Base-by-base conservation (phyloP, 2,888 invertebrate species). In the Cephalotes varians region DNA sequence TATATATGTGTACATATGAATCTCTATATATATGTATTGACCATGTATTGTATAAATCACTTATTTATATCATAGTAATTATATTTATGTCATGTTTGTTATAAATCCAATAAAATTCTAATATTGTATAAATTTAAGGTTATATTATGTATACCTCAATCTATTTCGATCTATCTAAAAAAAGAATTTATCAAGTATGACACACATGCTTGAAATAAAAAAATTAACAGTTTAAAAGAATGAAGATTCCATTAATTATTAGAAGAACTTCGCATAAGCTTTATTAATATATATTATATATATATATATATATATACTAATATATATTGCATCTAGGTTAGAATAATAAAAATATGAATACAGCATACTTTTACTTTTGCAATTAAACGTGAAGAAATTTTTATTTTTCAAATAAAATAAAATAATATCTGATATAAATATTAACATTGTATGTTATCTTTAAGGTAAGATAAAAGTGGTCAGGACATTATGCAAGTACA, bases 391-490 rank as follows among this genome's bases (percentile, higher is more conserved):
- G 0, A 49, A 28, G 12, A 58, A 7, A 21, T 47, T 47, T 44
- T 31, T 4, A 34, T 34, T 49, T 62, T 47, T 49, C n/a, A n/a
- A n/a, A n/a, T 64, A 0, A 15, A 28, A 10, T 18, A 28, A 54
- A n/a, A n/a, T 28, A 44, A n/a, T n/a, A n/a, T 47, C 15, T 12
- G 5, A 28, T n/a, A 40, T 54, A 28, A 76, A 65, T 51, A 21
- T 51, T 62, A 71, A 58, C 12, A 25, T 44, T 44, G 25, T 25
- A 6, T 74, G 12, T 64, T 77, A 34, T 87, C 81, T 87, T 88
- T 62, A 88, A 95, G 95, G 95, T 62, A 95, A 94, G 85, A 96
- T 96, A 31, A 96, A 95, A 93, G 96, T 96, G 74, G 95, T 96
- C 15, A 93, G 95, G 89, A 96, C 96, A 12, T 87, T 96, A 77